These are phyloP conservation scores for Leptinotarsa haldemani DNA, from an alignment of 2,888 invertebrate genomes.

Conservation along the genomic window DNA sequence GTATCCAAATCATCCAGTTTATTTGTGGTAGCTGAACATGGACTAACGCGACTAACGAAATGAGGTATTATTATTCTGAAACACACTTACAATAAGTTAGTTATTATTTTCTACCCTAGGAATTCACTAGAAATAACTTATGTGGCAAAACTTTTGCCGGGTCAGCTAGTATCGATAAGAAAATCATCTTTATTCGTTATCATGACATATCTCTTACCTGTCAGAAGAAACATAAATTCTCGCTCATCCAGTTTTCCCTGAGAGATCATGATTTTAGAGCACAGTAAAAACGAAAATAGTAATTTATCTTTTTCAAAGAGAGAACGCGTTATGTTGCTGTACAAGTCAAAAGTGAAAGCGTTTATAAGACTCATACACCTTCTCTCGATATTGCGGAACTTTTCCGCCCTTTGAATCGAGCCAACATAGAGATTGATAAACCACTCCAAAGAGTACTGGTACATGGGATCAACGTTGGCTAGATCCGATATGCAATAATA, in stretches of 20 bases:
- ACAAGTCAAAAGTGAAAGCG: slow-evolving; percentile 83
- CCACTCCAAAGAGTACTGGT: slow-evolving; percentile 88
- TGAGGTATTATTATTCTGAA: too few relatives aligned
- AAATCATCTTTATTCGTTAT: too few relatives aligned
- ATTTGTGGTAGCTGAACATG: too few relatives aligned
- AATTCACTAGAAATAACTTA: too few relatives aligned
- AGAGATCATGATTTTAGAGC: slow-evolving; percentile 76
- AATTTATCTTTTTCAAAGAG: slow-evolving; percentile 88
- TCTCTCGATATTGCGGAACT: slow-evolving; percentile 77
- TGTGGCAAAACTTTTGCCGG: too few relatives aligned
- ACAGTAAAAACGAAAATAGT: slow-evolving; percentile 84
- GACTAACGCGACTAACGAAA: too few relatives aligned
- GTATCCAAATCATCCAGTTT: too few relatives aligned
- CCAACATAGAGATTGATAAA: slow-evolving; percentile 84
- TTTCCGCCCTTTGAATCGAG: slow-evolving; percentile 81
- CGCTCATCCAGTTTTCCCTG: slow-evolving; percentile 71
- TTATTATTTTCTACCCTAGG: too few relatives aligned
- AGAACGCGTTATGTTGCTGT: slow-evolving; percentile 84
- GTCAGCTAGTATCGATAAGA: too few relatives aligned
- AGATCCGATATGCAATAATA: slow-evolving; percentile 87
- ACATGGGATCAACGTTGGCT: slow-evolving; percentile 89
- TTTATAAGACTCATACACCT: slow-evolving; percentile 78
- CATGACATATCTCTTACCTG: slow-evolving; percentile 71
- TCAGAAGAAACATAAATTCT: slow-evolving; percentile 78
- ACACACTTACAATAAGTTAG: too few relatives aligned